Conservation (phyloP, 1,140 invertebrate genomes). For the Drosophila dunni region DNA sequence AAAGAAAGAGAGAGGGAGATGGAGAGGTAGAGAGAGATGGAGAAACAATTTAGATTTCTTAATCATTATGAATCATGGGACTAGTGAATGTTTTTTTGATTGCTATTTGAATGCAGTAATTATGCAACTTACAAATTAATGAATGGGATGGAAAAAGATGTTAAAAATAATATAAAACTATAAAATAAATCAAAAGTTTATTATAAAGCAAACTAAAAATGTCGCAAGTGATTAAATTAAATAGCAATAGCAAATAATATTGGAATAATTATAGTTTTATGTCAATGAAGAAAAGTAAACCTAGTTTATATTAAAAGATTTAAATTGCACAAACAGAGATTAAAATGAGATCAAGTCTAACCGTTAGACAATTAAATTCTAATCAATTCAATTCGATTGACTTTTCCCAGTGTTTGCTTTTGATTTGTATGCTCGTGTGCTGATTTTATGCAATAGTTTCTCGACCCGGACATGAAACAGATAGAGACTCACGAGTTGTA, state of each 20-base stretch:
- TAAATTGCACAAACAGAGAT: neutral
- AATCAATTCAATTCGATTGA: neutral
- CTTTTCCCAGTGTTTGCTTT: neutral
- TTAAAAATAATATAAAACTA: neutral
- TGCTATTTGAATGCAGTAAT: constrained; percentile 13
- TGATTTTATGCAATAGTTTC: neutral
- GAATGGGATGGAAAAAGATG: neutral
- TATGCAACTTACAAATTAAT: constrained; percentile 1
- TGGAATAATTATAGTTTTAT: too few relatives aligned
- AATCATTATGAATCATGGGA: constrained; percentile 1
- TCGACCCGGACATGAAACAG: neutral
- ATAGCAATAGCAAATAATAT: too few relatives aligned
- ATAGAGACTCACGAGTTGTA: constrained; percentile 7
- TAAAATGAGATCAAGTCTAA: neutral
- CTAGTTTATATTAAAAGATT: neutral
- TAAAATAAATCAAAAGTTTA: neutral
- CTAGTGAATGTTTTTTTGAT: constrained; percentile 7
- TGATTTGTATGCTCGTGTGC: neutral
- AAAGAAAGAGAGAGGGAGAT: neutral
- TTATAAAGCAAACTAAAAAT: too few relatives aligned
- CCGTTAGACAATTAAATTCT: neutral
- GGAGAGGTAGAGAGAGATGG: neutral
- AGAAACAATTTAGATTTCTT: constrained; percentile 7
- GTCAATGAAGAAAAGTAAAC: neutral
- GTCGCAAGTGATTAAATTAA: too few relatives aligned